These are phyloP conservation scores for Sandelia bainsii DNA, from an alignment of 2,797 vertebrate genomes.

Conservation along the genomic window DNA sequence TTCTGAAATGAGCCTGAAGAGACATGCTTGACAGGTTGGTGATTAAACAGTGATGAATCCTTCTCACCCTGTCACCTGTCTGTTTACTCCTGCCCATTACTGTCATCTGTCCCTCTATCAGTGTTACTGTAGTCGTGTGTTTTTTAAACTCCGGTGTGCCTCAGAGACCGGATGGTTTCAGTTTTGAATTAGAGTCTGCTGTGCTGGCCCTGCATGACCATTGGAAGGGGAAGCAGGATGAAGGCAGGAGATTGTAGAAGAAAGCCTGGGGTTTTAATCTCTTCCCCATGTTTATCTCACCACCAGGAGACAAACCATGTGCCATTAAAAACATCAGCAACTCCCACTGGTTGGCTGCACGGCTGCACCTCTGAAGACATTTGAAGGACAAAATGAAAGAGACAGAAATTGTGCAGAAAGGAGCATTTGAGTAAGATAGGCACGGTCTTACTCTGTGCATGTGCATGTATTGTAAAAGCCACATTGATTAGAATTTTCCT, in stretches of 20 bases:
- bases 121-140: conserved; percentile 17
- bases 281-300: conserved; percentile 82
- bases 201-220: conserved; percentile 68
- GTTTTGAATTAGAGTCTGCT: conserved; percentile 76
- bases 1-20: conserved; percentile 45
- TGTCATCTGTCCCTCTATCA: conserved; percentile 55
- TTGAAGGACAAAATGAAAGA: conserved; percentile 81
- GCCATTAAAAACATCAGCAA: conserved; percentile 83
- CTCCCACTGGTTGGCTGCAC: conserved; percentile 74
- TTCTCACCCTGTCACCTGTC: conserved; percentile 58
- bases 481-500: conserved; percentile 46
- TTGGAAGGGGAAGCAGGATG: conserved; percentile 73
- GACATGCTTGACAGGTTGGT: conserved; percentile 58
- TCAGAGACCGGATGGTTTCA: conserved; percentile 57
- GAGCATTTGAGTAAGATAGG: conserved; percentile 44
- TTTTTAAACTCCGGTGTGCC: conserved; percentile 17
- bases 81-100: conserved; percentile 41
- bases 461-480: conserved; percentile 25
- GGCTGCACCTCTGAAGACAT: conserved; percentile 73
- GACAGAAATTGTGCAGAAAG: conserved; percentile 39
- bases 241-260: conserved; percentile 80
- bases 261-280: conserved; percentile 84
- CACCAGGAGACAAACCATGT: conserved; percentile 81
- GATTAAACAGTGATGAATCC: conserved; percentile 62
- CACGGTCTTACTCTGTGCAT: conserved; percentile 44